Evolutionary conservation across 2,113 vertebrate species (phyloP).

Genomic region (Aleadryas rufinucha): DNA sequence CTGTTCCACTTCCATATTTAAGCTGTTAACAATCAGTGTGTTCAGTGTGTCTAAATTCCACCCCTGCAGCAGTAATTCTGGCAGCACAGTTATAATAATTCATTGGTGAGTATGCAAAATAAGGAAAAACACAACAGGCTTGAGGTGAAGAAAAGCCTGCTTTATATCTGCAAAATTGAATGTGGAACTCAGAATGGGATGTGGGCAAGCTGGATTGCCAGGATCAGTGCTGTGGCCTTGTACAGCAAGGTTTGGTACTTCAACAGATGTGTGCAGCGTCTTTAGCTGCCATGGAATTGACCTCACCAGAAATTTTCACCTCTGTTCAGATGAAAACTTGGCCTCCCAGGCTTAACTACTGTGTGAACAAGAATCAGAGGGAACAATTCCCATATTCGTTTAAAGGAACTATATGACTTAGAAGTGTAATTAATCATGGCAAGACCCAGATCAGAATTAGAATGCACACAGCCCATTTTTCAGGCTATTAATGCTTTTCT

Average conservation of each 20-base stretch:
- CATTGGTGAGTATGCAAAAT: background rate
- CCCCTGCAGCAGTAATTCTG: background rate
- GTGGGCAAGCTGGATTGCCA: background rate
- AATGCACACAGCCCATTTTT: background rate
- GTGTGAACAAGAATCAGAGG: background rate
- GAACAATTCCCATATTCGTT: background rate
- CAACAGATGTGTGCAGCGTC: background rate
- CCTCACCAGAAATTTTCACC: background rate
- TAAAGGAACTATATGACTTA: background rate
- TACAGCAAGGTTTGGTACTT: background rate
- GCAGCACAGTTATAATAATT: background rate
- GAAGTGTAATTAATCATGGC: background rate
- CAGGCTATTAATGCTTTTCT: background rate
- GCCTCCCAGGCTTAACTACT: background rate
- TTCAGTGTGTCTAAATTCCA: background rate
- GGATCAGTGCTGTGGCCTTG: background rate
- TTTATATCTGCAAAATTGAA: background rate
- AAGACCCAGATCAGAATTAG: background rate
- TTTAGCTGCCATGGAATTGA: background rate
- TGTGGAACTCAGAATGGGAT: fast-evolving
- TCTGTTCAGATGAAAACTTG: background rate
- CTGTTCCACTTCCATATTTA: background rate
- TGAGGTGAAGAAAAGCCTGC: background rate
- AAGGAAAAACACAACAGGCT: fast-evolving
- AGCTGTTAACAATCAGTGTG: background rate